These are phyloP conservation scores for Proterorhinus semilunaris DNA, from an alignment of 2,113 vertebrate species.

Conservation along the genomic window DNA sequence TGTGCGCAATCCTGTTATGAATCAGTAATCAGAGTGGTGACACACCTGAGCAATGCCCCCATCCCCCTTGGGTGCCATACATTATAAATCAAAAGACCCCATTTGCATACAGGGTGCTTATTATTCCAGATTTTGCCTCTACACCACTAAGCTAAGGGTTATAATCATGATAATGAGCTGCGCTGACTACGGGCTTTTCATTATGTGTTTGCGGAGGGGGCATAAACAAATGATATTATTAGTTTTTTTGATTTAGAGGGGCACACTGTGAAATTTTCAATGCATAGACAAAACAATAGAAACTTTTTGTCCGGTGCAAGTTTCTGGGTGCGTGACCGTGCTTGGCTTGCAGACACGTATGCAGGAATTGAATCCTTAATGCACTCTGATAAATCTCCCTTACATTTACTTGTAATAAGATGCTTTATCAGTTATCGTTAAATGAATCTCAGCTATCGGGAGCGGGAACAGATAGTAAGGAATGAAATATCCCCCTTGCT, in stretches of 20 bases:
- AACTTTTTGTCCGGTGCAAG: conserved; percentile 38
- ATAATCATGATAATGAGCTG: conserved; percentile 77
- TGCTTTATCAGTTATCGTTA: conserved; percentile 55
- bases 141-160: conserved; percentile 71
- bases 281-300: conserved; percentile 57
- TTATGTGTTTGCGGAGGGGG: conserved; percentile 68
- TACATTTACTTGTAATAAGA: conserved; percentile 53
- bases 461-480: conserved; percentile 37
- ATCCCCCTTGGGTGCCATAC: conserved; percentile 78
- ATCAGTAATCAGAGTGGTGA: conserved; percentile 81
- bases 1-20: conserved; percentile 71
- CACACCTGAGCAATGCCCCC: conserved; percentile 82
- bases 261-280: conserved; percentile 41
- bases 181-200: conserved; percentile 78
- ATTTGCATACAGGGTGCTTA: conserved; percentile 81
- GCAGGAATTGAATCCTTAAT: conserved; percentile 17
- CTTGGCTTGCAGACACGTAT: conserved; percentile 35
- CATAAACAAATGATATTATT: conserved; percentile 76
- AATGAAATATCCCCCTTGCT: conserved; percentile 42
- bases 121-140: conserved; percentile 74
- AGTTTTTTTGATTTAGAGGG: conserved; percentile 75
- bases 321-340: conserved; percentile 3
- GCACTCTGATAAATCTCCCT: conserved; percentile 50
- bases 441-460: conserved; percentile 48
- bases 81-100: conserved; percentile 83